Conservation (phyloP, 2,113 vertebrate species). For the Pristiophorus japonicus region DNA sequence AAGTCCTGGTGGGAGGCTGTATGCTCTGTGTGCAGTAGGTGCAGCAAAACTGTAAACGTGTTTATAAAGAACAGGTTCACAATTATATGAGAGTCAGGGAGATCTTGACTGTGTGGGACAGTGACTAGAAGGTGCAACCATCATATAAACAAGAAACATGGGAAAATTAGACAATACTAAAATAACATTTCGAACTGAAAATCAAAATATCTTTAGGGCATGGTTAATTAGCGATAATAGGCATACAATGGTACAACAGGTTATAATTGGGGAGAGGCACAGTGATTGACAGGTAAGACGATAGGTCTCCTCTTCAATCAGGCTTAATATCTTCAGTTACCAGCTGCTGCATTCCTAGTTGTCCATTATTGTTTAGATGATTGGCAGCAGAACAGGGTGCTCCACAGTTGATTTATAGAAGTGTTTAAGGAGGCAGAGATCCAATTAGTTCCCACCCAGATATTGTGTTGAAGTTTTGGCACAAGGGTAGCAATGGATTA, state of each 20-base stretch:
- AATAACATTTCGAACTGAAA: not conserved
- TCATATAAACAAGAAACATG: not conserved
- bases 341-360: not conserved
- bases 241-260: not conserved
- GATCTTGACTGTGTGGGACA: not conserved
- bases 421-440: not conserved
- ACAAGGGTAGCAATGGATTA: not conserved
- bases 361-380: slow-evolving; percentile 7
- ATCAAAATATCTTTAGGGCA: not conserved
- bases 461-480: slow-evolving; percentile 6
- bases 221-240: not conserved
- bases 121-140: not conserved
- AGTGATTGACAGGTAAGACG: not conserved
- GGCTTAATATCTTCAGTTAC: not conserved
- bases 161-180: not conserved
- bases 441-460: slow-evolving; percentile 21
- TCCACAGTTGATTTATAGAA: not conserved
- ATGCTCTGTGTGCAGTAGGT: not conserved
- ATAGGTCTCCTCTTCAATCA: not conserved
- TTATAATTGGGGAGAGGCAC: not conserved
- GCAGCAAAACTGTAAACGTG: not conserved
- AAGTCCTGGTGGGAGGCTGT: not conserved
- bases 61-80: not conserved
- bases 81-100: not conserved
- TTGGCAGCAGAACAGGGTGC: slow-evolving; percentile 27